Evolutionary conservation across 2,888 invertebrate species (phyloP), one percentile per base, ranked within the genome.

Genomic region (Ashinkailepas kermadecensis): DNA sequence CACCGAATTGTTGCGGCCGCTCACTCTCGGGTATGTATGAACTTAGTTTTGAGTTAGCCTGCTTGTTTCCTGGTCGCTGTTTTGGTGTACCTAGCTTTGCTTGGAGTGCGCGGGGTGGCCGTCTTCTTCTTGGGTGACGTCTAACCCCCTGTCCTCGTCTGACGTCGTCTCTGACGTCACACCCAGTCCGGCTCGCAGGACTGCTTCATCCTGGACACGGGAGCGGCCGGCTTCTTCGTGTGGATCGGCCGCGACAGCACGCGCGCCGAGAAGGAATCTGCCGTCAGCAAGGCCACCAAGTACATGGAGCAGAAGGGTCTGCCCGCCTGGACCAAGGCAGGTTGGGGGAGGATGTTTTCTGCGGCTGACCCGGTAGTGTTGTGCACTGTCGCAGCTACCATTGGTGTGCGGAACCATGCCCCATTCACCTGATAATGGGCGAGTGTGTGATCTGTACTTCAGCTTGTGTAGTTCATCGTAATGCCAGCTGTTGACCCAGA

Each of bases 221-320:
- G 88, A 39, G 84, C 91, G 0, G 90, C 90, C 80, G 94, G 94
- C 80, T 91, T 95, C 78, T 95, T 92, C 86, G 94, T 94, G 0
- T 95, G 95, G 95, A 91, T 94, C 65, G 95, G 95, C 1, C 93
- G 92, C 85, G 90, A 92, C 81, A 91, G 94, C 59, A 92, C 92
- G 0, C 88, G 89, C 59, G 90, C 92, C 87, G 95, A 95, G 88
- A 94, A 93, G 86, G 87, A 90, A 0, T 92, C 93, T 86, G 91
- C 93, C 0, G 92, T 94, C 91, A 88, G 89, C n/a, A 92, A 92
- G 85, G 94, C 93, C 0, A 91, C 93, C 84, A 88, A 89, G 82
- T 88, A 90, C 88, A 81, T 83, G 81, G 85, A 87, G 91, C 85
- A 89, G 87, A 84, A 89, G 89, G 93, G 92, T 81, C 93, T 94